These are phyloP conservation scores for Erebia epiphron DNA, from an alignment of 2,888 invertebrate species.

Conservation along the genomic window DNA sequence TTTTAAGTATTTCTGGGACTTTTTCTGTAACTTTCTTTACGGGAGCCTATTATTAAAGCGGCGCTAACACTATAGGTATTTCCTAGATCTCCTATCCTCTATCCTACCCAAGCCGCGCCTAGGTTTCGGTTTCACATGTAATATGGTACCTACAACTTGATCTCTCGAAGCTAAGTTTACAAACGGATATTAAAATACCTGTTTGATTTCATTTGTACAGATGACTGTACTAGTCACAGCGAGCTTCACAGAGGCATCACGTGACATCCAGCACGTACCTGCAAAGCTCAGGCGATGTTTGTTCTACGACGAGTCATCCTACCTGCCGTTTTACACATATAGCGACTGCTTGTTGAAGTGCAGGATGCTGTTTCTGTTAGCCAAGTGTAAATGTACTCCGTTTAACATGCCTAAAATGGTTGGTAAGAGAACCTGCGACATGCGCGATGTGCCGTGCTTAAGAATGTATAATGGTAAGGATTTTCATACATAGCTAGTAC, in stretches of 20 bases:
- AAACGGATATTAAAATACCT: no score
- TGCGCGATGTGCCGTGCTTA: constrained; percentile 78
- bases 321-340: constrained; percentile 77
- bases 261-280: constrained; percentile 72
- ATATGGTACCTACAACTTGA: no score
- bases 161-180: no score
- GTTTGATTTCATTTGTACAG: constrained; percentile 48
- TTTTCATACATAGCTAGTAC: not conserved
- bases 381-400: constrained; percentile 81
- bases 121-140: no score
- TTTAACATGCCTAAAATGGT: constrained; percentile 78
- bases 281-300: constrained; percentile 78
- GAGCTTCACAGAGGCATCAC: constrained; percentile 71
- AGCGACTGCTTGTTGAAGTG: constrained; percentile 84
- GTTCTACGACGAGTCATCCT: constrained; percentile 80
- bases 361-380: constrained; percentile 75
- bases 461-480: constrained; percentile 68
- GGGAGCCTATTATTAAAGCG: no score
- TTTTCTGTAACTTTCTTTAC: no score
- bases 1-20: no score
- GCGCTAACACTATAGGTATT: no score
- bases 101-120: no score
- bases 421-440: constrained; percentile 70
- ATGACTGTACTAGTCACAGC: constrained; percentile 71
- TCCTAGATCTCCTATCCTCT: no score